Evolutionary conservation across 2,888 invertebrate genomes (phyloP), one percentile per base, ranked within the genome.

Genomic region (Philereme transversata): DNA sequence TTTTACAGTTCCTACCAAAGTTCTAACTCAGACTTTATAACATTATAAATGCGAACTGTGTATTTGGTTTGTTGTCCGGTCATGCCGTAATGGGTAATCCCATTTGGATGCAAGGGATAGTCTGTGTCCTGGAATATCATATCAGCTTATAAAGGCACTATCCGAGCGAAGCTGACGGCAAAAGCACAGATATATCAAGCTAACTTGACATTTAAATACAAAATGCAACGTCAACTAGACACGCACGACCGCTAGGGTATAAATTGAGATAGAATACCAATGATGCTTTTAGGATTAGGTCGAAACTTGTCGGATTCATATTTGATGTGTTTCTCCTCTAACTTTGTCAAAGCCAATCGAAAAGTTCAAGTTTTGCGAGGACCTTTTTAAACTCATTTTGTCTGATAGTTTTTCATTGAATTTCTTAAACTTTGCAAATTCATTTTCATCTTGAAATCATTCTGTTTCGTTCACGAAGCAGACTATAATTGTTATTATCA

Each of bases 251-350:
- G 36, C 46, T 64, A 46, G 57, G 43, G 55, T 57, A 49, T 45
- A 41, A 53, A 50, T 61, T 57, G 9, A 45, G 9, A 46, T 50
- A 40, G 57, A 54, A 66, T 68, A 65, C 57, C 38, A 65, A 68
- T 67, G 53, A 69, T 62, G 71, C 70, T 76, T 73, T 73, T 69
- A 67, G 68, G 72, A 71, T 76, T 71, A 70, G 65, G 66, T 62
- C 57, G 56, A 68, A 73, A 71, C 70, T 73, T 73, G 63, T 62
- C 56, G 62, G 60, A 67, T 54, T 49, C 51, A 56, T 55, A 58
- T 56, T 53, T 54, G 8, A 54, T 55, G 51, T 8, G 4, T 6
- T 60, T 52, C 11, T 40, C 53, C 56, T 52, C 59, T 22, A 46
- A 46, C 46, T 46, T 46, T 33, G 46, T 4, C 46, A 46, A 46